Evolutionary conservation across 2,888 invertebrate species (phyloP).

Genomic region (Abrostola triplasia): DNA sequence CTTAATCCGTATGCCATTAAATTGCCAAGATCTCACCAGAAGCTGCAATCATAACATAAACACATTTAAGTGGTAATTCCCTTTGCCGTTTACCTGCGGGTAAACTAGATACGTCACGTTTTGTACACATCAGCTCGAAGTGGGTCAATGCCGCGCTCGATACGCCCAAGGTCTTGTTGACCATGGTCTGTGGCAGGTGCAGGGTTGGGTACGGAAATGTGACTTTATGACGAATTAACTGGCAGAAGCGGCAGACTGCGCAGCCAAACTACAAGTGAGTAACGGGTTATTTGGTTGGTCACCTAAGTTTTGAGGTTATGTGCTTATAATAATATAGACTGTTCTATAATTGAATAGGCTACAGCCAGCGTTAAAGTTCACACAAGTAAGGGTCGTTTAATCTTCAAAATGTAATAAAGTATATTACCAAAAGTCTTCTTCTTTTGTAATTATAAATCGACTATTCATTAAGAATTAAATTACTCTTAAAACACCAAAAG

Average conservation of each 20-base stretch:
- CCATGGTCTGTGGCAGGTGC: slow-evolving; percentile 8
- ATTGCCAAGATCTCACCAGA: slow-evolving; percentile 9
- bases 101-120: slow-evolving; percentile 37
- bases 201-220: background rate
- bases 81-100: slow-evolving; percentile 19
- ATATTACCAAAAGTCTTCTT: too few species aligned
- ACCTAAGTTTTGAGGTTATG: too few species aligned
- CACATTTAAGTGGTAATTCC: slow-evolving; percentile 12
- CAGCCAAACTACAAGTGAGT: too few species aligned
- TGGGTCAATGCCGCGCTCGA: slow-evolving; percentile 51
- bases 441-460: too few species aligned
- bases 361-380: too few species aligned
- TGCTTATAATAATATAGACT: too few species aligned
- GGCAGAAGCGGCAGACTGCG: background rate
- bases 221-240: background rate
- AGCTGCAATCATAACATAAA: slow-evolving; percentile 26
- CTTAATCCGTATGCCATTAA: background rate
- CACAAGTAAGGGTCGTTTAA: too few species aligned
- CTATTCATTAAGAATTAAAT: too few species aligned
- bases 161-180: slow-evolving; percentile 36
- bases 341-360: too few species aligned
- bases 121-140: slow-evolving; percentile 28
- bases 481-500: too few species aligned
- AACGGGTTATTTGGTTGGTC: too few species aligned
- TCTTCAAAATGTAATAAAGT: too few species aligned